Percentiles rank a stretch among this genome's conserved stretches.
Conservation (phyloP, 2,113 vertebrate genomes). For the Perognathus longimembris region DNA sequence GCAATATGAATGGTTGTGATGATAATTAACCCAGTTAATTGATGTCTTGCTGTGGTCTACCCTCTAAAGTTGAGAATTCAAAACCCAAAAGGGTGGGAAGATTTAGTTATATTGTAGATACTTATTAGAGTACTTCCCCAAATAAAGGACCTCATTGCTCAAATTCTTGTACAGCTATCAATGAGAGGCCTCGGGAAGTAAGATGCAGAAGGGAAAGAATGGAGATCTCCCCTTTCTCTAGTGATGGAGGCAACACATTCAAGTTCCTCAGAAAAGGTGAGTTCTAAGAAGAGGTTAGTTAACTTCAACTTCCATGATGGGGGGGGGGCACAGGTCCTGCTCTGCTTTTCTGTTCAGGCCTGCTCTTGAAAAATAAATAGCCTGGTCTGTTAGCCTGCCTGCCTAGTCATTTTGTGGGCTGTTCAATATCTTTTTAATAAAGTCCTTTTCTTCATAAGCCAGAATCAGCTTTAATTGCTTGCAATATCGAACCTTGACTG, state of each 20-base stretch:
- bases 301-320: background rate
- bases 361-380: background rate
- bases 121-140: background rate
- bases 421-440: background rate
- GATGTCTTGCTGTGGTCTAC: background rate
- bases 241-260: background rate
- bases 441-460: background rate
- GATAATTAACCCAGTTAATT: background rate
- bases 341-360: background rate
- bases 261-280: slow-evolving; percentile 7
- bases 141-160: background rate
- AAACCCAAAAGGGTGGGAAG: too few relatives aligned
- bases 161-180: background rate
- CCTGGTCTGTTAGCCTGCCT: background rate
- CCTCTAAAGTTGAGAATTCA: background rate
- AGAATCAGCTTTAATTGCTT: background rate
- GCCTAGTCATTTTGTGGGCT: background rate
- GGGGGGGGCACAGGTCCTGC: rapidly evolving
- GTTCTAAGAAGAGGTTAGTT: background rate
- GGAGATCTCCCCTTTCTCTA: background rate
- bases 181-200: background rate
- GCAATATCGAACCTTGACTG: background rate
- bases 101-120: background rate
- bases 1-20: background rate
- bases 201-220: background rate